Percentiles rank a stretch among this genome's conserved stretches.
Evolutionary conservation across 2,888 invertebrate species (phyloP).

Genomic region (Gonocerus acuteangulatus): DNA sequence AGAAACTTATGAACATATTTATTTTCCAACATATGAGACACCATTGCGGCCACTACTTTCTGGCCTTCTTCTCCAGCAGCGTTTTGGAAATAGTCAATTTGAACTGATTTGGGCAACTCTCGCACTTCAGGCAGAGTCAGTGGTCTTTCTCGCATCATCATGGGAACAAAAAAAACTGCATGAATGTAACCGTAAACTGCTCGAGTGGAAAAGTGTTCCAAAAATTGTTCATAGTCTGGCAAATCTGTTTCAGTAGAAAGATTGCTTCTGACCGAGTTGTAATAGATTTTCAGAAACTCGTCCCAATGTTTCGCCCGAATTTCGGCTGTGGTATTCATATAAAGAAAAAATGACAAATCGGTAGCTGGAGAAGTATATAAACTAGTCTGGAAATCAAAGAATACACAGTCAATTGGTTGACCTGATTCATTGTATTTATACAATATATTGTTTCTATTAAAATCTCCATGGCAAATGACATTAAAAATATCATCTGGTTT

Average conservation of each 20-base stretch:
- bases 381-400: constrained; percentile 42
- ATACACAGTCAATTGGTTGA: constrained; percentile 40
- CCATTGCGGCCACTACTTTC: background rate
- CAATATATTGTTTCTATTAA: background rate
- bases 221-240: constrained; percentile 19
- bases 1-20: background rate
- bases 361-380: constrained; percentile 42
- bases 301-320: constrained; percentile 39
- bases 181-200: constrained; percentile 32
- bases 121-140: background rate
- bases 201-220: constrained; percentile 25
- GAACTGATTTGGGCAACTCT: background rate
- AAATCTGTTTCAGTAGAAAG: constrained; percentile 1
- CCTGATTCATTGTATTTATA: constrained; percentile 34
- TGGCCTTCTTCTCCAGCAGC: background rate
- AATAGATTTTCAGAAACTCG: constrained; percentile 40
- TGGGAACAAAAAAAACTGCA: constrained; percentile 31
- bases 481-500: background rate
- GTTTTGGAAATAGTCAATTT: background rate
- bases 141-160: constrained; percentile 15
- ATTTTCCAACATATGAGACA: background rate
- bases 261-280: too few species aligned
- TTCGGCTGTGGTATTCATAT: constrained; percentile 41
- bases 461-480: background rate
- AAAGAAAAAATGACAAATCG: constrained; percentile 42